These are phyloP conservation scores for Mobula hypostoma DNA, from an alignment of 2,113 vertebrate species.

Conservation along the genomic window DNA sequence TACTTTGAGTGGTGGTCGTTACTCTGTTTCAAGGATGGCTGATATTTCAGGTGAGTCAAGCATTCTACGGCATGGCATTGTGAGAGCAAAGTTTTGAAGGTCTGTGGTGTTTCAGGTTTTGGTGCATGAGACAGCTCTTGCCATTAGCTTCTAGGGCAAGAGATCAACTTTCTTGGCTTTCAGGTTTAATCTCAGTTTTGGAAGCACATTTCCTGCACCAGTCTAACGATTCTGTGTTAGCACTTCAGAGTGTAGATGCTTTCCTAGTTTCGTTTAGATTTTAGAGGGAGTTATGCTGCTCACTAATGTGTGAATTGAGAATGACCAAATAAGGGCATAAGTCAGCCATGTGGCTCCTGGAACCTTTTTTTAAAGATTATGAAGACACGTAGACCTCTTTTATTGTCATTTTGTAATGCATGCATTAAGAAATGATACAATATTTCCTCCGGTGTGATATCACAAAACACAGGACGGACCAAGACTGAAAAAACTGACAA, in stretches of 20 bases:
- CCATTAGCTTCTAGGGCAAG: background rate
- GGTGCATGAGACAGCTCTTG: background rate
- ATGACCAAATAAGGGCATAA: background rate
- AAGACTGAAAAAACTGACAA: too few relatives aligned
- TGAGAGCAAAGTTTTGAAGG: background rate
- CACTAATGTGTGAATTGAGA: background rate
- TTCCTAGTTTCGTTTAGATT: background rate
- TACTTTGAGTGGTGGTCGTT: background rate
- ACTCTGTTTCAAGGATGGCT: background rate
- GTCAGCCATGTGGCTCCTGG: too few relatives aligned
- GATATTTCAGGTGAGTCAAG: conserved; percentile 26
- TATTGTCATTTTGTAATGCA: too few relatives aligned
- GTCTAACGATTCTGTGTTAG: background rate
- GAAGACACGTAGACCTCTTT: too few relatives aligned
- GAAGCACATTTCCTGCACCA: background rate
- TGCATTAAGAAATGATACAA: too few relatives aligned
- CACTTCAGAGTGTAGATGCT: background rate
- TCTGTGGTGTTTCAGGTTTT: background rate
- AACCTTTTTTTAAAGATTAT: too few relatives aligned
- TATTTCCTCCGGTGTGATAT: too few relatives aligned
- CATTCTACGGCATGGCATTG: background rate
- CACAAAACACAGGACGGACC: too few relatives aligned
- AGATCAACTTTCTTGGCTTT: background rate
- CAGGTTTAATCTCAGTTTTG: background rate
- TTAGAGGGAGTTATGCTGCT: background rate